Evolutionary conservation across 1,140 invertebrate genomes (phyloP).

Genomic region (Goniozus legneri): DNA sequence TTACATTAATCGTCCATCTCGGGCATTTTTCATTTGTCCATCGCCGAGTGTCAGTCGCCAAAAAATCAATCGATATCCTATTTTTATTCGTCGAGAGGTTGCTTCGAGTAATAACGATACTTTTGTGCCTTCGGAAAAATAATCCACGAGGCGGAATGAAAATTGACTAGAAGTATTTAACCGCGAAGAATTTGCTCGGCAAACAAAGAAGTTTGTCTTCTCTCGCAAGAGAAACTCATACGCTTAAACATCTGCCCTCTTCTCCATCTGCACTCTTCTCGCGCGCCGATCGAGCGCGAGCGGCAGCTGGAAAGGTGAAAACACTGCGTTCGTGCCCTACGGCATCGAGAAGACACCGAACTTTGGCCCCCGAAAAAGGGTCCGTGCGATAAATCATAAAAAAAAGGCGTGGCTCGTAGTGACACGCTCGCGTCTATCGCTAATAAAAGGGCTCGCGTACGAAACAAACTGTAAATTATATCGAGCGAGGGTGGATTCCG

Average conservation of each 20-base stretch:
- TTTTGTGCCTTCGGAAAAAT: too few species aligned
- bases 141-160: too few species aligned
- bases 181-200: not conserved
- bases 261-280: constrained; percentile 36
- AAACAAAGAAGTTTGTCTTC: not conserved
- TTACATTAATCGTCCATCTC: constrained; percentile 54
- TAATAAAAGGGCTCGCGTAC: constrained; percentile 32
- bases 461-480: constrained; percentile 32
- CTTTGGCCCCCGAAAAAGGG: constrained; percentile 21
- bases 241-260: constrained; percentile 32
- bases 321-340: constrained; percentile 5
- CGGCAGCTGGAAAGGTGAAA: constrained; percentile 24
- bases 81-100: constrained; percentile 34
- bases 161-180: too few species aligned
- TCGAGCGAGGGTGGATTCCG: constrained; percentile 11
- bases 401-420: constrained; percentile 33
- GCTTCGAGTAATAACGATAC: too few species aligned
- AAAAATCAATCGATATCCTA: constrained; percentile 33
- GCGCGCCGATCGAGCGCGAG: constrained; percentile 8
- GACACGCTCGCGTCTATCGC: constrained; percentile 28
- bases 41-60: constrained; percentile 32
- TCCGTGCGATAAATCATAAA: constrained; percentile 34
- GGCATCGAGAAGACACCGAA: constrained; percentile 28
- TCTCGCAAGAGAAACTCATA: too few species aligned
- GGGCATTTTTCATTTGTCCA: constrained; percentile 53